A percentile compares a stretch with the other conserved stretches of the same genome.
These are phyloP conservation scores for Vanessa tameamea DNA, from an alignment of 1,140 invertebrate species.

Conservation along the genomic window DNA sequence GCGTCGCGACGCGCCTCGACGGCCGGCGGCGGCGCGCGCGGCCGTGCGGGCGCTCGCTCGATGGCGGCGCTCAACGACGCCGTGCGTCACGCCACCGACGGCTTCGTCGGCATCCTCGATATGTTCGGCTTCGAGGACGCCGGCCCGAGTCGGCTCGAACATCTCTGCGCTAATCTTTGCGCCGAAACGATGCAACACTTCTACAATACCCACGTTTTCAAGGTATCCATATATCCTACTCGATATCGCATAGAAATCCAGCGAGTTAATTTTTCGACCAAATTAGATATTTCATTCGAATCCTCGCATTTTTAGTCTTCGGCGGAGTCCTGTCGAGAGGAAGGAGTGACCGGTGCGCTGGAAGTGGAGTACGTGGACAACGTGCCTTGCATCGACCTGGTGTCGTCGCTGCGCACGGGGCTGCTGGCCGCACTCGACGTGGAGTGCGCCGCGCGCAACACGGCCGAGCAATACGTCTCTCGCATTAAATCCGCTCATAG, in stretches of 20 bases:
- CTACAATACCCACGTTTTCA: conserved; percentile 98
- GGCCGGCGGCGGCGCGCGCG: conserved; percentile 82
- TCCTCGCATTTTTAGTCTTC: conserved; percentile 81
- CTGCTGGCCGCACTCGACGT: conserved; percentile 95
- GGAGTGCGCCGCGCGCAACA: conserved; percentile 93
- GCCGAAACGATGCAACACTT: conserved; percentile 99
- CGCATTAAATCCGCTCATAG: conserved; percentile 92
- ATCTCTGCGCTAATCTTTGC: conserved; percentile 96
- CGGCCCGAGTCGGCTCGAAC: conserved; percentile 93
- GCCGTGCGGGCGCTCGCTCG: conserved; percentile 90
- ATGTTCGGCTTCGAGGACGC: conserved; percentile 98
- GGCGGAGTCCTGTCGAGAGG: conserved; percentile 95
- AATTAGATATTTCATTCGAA: not conserved
- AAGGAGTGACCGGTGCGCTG: conserved; percentile 94
- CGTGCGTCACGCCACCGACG: conserved; percentile 95
- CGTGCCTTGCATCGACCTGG: conserved; percentile 96
- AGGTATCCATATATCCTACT: conserved; percentile 58
- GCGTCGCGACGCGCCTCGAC: conserved; percentile 93
- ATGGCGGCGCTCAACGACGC: conserved; percentile 96
- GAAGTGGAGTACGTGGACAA: conserved; percentile 97
- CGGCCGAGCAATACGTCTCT: conserved; percentile 92
- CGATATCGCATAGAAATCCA: too few species aligned
- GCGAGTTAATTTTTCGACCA: not conserved
- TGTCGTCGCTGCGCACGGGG: conserved; percentile 95
- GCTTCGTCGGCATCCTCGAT: conserved; percentile 96